A percentile compares a stretch with the other conserved stretches of the same genome.
Evolutionary conservation across 2,113 vertebrate species (phyloP).

Genomic region (Elachura formosa): DNA sequence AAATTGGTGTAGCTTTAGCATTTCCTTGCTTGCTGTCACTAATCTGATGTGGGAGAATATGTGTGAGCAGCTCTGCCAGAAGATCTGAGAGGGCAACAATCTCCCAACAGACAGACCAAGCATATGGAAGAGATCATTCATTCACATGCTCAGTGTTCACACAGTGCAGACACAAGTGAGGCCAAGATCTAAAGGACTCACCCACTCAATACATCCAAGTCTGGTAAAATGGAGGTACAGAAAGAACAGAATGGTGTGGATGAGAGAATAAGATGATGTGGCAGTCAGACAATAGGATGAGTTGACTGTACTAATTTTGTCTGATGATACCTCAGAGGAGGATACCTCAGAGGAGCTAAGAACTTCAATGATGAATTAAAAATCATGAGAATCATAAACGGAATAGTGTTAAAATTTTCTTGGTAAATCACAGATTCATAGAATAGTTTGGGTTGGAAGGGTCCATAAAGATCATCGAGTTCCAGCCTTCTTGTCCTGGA

Average conservation of each 20-base stretch:
- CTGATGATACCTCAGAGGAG: background rate
- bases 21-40: background rate
- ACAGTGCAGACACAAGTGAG: background rate
- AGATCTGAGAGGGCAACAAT: background rate
- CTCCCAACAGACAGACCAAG: background rate
- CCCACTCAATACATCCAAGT: background rate
- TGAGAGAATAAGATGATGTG: background rate
- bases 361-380: background rate
- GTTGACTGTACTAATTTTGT: background rate
- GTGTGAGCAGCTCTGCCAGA: background rate
- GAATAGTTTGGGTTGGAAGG: background rate
- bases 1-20: background rate
- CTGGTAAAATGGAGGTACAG: background rate
- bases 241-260: background rate
- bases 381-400: background rate
- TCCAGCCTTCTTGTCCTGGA: background rate
- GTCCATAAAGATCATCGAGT: fast-evolving
- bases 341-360: background rate
- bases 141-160: background rate
- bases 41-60: background rate
- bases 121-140: background rate
- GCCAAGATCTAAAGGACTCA: background rate
- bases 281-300: background rate
- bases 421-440: background rate
- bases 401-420: background rate